These are phyloP conservation scores for Sphyrna mokarran DNA, from an alignment of 2,113 vertebrate genomes.

Conservation along the genomic window DNA sequence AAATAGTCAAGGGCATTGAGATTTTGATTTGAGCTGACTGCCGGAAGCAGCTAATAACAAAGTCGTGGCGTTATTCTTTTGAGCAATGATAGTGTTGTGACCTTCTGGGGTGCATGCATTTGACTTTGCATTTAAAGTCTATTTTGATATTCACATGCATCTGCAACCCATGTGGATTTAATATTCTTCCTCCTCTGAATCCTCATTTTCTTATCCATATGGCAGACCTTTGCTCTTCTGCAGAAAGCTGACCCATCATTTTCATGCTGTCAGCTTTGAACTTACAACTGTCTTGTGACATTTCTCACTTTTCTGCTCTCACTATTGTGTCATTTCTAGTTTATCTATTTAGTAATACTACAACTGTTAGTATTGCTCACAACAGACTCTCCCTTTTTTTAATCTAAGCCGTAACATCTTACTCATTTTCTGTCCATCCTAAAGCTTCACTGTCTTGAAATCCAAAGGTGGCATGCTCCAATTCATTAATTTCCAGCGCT, in stretches of 20 bases:
- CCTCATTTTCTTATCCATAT: not conserved
- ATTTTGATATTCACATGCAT: not conserved
- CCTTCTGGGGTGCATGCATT: not conserved
- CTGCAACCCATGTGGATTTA: not conserved
- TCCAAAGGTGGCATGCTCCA: not conserved
- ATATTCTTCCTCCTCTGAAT: not conserved
- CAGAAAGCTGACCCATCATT: not conserved
- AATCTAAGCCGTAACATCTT: not conserved
- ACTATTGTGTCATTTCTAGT: not conserved
- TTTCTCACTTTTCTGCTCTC: not conserved
- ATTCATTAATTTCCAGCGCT: not conserved
- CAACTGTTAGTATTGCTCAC: not conserved
- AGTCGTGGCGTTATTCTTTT: not conserved
- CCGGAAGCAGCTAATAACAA: slow-evolving; percentile 3
- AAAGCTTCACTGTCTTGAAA: not conserved
- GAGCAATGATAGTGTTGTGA: not conserved
- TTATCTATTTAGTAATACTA: not conserved
- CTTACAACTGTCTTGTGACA: not conserved
- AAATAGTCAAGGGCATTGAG: not conserved
- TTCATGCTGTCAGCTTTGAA: not conserved
- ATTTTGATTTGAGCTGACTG: slow-evolving; percentile 17
- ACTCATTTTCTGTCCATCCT: not conserved
- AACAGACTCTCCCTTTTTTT: not conserved
- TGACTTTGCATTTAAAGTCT: not conserved
- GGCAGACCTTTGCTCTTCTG: not conserved